Percentiles rank a stretch among this genome's conserved stretches.
These are phyloP conservation scores for Gila robusta DNA, from an alignment of 2,797 vertebrate species.

Conservation along the genomic window DNA sequence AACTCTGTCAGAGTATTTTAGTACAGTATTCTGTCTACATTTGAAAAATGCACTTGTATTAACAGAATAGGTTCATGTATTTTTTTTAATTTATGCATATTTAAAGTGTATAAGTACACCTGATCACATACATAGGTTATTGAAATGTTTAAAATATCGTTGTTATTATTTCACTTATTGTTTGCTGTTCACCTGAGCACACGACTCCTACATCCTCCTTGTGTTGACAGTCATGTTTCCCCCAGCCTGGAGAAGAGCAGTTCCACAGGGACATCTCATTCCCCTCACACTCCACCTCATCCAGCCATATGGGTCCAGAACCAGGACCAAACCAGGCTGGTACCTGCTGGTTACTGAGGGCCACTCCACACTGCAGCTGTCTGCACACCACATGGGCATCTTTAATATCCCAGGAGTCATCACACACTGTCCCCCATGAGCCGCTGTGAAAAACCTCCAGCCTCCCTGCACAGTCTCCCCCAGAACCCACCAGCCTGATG, in stretches of 20 bases:
- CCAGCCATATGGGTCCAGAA: slow-evolving; percentile 47
- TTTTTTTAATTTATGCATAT: no score
- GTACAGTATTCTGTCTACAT: no score
- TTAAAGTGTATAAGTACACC: no score
- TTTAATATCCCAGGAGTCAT: slow-evolving; percentile 51
- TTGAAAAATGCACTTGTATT: no score
- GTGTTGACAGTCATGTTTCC: slow-evolving; percentile 46
- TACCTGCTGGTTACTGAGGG: slow-evolving; percentile 37
- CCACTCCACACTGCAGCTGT: slow-evolving; percentile 55
- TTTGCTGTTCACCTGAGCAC: neutral
- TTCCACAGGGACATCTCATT: slow-evolving; percentile 41
- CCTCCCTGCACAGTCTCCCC: slow-evolving; percentile 37
- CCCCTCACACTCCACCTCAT: slow-evolving; percentile 47
- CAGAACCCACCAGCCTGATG: slow-evolving; percentile 44
- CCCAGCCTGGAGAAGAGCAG: slow-evolving; percentile 35
- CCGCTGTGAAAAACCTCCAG: slow-evolving; percentile 47
- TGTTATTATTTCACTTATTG: no score
- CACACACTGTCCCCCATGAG: slow-evolving; percentile 52
- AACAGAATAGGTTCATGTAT: no score
- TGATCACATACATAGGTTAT: no score
- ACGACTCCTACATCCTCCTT: slow-evolving; percentile 43
- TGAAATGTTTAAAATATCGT: no score
- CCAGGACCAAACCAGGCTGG: slow-evolving; percentile 41
- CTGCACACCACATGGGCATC: slow-evolving; percentile 56
- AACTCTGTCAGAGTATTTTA: no score